phyloP scores from a whole-genome alignment of 1,140 invertebrate species.

The Epicauta chinensis region DNA sequence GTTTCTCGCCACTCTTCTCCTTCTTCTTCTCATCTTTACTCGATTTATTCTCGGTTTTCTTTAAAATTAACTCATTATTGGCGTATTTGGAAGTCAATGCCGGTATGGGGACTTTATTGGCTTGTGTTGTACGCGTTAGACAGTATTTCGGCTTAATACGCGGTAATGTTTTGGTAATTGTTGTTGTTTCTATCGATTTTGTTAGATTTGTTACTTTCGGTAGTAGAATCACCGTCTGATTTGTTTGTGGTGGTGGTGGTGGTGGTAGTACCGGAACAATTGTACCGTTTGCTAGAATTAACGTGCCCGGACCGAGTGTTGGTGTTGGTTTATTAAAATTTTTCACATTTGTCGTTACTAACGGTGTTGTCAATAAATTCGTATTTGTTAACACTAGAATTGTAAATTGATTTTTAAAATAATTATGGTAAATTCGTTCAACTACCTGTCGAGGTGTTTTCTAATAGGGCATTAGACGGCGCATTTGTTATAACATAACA shows the following conservation, averaged over 20 bases:
- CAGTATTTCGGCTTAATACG: constrained; percentile 30
- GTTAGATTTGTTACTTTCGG: neutral
- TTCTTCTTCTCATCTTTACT: neutral
- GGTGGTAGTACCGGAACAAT: constrained; percentile 29
- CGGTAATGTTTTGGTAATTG: constrained; percentile 4
- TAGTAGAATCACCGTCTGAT: neutral
- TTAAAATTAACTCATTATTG: constrained; percentile 7
- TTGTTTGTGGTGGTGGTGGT: constrained; percentile 8
- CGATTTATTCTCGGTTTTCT: constrained; percentile 7
- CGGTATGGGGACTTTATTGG: constrained; percentile 65
- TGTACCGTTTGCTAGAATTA: constrained; percentile 35
- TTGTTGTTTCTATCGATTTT: constrained; percentile 12
- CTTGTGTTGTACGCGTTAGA: constrained; percentile 57
- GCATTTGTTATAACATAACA: constrained; percentile 31
- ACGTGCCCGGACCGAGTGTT: constrained; percentile 30
- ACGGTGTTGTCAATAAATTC: constrained; percentile 22
- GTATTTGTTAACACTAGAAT: constrained; percentile 30
- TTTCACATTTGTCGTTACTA: constrained; percentile 26
- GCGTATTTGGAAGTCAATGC: constrained; percentile 48
- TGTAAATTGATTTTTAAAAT: neutral
- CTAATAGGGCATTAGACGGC: constrained; percentile 16
- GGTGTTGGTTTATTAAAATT: constrained; percentile 8
- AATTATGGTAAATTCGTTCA: constrained; percentile 4
- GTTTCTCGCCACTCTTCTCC: neutral
- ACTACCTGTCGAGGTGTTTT: constrained; percentile 24